Base-by-base conservation (phyloP, 2,888 invertebrate genomes). In the Rhamphomyia laevipes region DNA sequence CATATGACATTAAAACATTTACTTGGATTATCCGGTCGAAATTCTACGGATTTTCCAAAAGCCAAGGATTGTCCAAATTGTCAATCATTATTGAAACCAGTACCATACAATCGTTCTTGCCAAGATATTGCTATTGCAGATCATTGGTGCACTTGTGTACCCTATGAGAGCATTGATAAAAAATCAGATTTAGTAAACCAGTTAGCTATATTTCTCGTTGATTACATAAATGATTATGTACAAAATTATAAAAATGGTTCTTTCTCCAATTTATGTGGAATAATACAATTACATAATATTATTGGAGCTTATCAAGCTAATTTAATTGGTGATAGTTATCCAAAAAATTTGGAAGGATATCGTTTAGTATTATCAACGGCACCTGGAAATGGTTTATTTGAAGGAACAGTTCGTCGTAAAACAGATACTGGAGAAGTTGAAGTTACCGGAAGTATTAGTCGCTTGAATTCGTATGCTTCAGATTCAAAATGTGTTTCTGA, bases 131-230 rank as follows among this genome's bases (percentile, higher is more conserved):
- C 76, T 1, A 80, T 89, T 46, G 73, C 74, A 10, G 74, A 78
- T 40, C 85, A 85, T 61, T 87, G 86, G 86, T 87, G 87, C 63
- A 80, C 83, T 48, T 88, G 87, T 60, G 75, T 78, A 47, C 76
- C 77, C 18, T 77, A 81, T 58, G 70, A 55, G 15, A 57, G 52
- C 44, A 57, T 67, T 30, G 57, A 61, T 33, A 66, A 59, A 46
- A 74, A 71, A 43, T 75, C 77, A 46, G 60, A 67, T 40, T 71
- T 76, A 23, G 79, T 77, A 9, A 60, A 68, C 17, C 73, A 73
- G 56, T 77, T 77, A 21, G 76, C 77, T 0, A 60, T 71, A 21
- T 58, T 59, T 9, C 59, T 64, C 3, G 58, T 70, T 1, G 53
- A 58, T 18, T 62, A 64, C 42, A 63, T 71, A 3, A 71, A 71